These are phyloP conservation scores for Capitulum mitella DNA, from an alignment of 2,888 invertebrate species.

Conservation along the genomic window DNA sequence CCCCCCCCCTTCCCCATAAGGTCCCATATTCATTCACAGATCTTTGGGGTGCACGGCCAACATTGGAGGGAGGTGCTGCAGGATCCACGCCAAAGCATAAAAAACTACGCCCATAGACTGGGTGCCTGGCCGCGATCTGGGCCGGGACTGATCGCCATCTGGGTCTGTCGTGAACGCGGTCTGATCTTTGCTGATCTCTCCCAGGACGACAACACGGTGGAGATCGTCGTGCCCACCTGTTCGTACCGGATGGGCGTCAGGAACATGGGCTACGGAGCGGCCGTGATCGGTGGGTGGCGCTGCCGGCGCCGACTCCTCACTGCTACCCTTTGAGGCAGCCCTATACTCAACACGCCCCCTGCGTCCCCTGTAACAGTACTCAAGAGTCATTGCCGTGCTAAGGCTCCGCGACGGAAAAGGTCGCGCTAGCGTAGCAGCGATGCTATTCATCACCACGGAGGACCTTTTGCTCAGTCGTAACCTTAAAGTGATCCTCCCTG, in stretches of 20 bases:
- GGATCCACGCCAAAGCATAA: background rate
- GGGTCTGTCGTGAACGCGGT: background rate
- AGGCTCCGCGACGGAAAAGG: too few species aligned
- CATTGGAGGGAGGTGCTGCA: background rate
- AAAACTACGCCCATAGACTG: background rate
- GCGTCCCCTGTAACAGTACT: too few species aligned
- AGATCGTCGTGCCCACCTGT: constrained; percentile 86
- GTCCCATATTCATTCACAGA: too few species aligned
- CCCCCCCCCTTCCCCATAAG: too few species aligned
- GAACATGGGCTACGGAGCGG: constrained; percentile 33
- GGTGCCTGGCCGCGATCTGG: background rate
- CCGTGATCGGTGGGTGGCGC: constrained; percentile 31
- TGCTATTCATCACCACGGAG: too few species aligned
- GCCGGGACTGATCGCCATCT: background rate
- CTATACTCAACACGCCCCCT: too few species aligned
- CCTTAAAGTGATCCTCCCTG: too few species aligned
- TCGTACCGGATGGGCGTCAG: constrained; percentile 91
- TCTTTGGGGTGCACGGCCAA: background rate
- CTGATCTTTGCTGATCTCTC: background rate
- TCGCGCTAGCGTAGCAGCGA: too few species aligned
- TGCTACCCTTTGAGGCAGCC: too few species aligned
- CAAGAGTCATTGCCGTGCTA: background rate
- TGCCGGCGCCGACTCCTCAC: too few species aligned
- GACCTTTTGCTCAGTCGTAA: too few species aligned
- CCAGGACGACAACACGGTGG: constrained; percentile 43